Base-by-base conservation (phyloP, 2,797 vertebrate genomes). In the Macropodus opercularis region DNA sequence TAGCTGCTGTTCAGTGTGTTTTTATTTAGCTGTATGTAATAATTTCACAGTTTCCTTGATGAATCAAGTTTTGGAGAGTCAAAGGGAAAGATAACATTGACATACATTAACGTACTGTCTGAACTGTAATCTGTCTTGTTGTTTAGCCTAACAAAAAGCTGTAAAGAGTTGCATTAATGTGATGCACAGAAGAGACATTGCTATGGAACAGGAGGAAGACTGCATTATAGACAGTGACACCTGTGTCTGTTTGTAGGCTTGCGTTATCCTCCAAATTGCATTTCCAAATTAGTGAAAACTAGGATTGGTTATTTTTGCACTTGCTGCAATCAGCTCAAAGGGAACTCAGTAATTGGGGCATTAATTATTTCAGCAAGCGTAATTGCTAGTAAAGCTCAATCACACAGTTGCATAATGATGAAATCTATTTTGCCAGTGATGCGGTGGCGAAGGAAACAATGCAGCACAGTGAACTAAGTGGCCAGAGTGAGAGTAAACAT, bases 331-430 rank as follows among this genome's bases (percentile, higher is more conserved):
- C 87, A 90, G 56, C 83, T 84, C 71, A 79, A 79, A 83, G 74
- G 78, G 77, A 88, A 84, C 78, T 82, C 73, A 11, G 66, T 88
- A 89, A 90, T 87, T 87, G 80, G 83, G 61, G 70, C 83, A 88
- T 90, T 88, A 85, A 87, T 91, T 88, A 87, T 89, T 89, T 84
- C 81, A 72, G 81, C 71, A 60, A 84, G 85, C 55, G 5, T 88
- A 88, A 88, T 88, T 85, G 67, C 80, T 77, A 40, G 80, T 85
- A 73, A 83, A 79, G 77, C 80, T 77, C 80, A 86, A 85, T 90
- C 80, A 88, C 58, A 75, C 70, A 80, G 77, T 84, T 86, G 78
- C 79, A 85, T 80, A 80, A 86, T 78, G 59, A 85, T 80, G 50
- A 84, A 64, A 85, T 75, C 58, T 71, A 44, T 66, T 73, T 75